Conservation (phyloP, 2,113 vertebrate species). For the Mesitornis unicolor region DNA sequence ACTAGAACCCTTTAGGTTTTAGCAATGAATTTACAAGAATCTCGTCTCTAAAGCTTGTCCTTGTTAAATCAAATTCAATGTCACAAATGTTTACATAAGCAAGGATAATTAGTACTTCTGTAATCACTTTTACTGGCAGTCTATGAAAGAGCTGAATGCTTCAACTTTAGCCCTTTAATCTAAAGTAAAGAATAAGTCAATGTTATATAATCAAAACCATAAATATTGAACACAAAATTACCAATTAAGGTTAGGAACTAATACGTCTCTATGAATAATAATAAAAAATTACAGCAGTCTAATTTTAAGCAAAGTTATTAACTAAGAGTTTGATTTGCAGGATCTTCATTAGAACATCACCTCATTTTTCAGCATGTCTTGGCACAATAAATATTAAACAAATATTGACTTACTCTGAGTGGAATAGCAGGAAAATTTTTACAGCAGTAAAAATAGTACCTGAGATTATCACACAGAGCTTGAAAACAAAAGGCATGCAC, state of each 20-base stretch:
- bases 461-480: background rate
- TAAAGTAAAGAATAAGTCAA: background rate
- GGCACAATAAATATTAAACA: background rate
- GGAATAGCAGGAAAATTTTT: background rate
- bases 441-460: background rate
- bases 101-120: slow-evolving; percentile 32
- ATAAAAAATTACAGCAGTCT: background rate
- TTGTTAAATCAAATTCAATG: slow-evolving; percentile 55
- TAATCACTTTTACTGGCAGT: slow-evolving; percentile 54
- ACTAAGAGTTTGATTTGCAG: background rate
- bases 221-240: slow-evolving; percentile 17
- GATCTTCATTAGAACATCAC: background rate
- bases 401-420: background rate
- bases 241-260: background rate
- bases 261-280: background rate
- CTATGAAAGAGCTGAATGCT: slow-evolving; percentile 22
- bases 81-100: slow-evolving; percentile 44
- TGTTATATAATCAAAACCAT: background rate
- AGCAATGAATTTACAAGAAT: background rate
- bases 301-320: slow-evolving; percentile 22
- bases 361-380: background rate
- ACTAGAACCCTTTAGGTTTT: background rate
- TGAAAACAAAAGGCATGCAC: background rate
- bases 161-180: slow-evolving; percentile 37
- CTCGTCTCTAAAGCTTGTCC: background rate